Evolutionary conservation across 1,140 invertebrate genomes (phyloP).

Genomic region (Marisa cornuarietis): DNA sequence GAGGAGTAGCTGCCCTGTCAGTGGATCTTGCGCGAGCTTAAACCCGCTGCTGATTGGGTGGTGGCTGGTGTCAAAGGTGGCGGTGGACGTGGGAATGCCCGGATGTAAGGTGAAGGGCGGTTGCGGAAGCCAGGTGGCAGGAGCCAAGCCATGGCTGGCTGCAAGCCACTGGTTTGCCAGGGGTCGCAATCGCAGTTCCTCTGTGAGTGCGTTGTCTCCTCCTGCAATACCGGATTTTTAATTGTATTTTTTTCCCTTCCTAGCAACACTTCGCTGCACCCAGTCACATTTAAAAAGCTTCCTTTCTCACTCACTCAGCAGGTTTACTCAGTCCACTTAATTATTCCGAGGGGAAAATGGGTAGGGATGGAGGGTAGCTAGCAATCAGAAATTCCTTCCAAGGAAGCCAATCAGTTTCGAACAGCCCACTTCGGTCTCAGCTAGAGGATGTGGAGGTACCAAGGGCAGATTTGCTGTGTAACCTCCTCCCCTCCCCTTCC

Average conservation of each 20-base stretch:
- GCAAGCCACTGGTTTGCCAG: conserved; percentile 70
- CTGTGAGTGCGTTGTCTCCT: conserved; percentile 57
- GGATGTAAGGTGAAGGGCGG: conserved; percentile 46
- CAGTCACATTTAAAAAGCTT: too few species aligned
- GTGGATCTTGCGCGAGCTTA: conserved; percentile 83
- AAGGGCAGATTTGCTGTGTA: too few species aligned
- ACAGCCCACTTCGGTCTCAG: too few species aligned
- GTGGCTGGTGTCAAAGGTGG: conserved; percentile 73
- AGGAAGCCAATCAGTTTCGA: too few species aligned
- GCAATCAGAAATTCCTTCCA: too few species aligned
- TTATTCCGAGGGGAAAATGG: too few species aligned
- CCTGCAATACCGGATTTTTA: conserved; percentile 16
- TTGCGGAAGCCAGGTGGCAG: conserved; percentile 52
- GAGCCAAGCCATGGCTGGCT: conserved; percentile 41
- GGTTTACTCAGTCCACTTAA: too few species aligned
- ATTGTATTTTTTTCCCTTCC: not conserved
- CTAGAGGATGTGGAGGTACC: too few species aligned
- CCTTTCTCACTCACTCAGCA: too few species aligned
- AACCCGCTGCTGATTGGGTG: conserved; percentile 73
- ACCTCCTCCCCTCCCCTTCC: too few species aligned
- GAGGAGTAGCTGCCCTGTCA: conserved; percentile 81
- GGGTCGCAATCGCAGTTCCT: conserved; percentile 70
- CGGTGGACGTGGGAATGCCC: conserved; percentile 61
- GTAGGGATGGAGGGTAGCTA: too few species aligned
- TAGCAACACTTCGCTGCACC: too few species aligned